Evolutionary conservation across 2,888 invertebrate species (phyloP).

Genomic region (Lathronympha strigana): DNA sequence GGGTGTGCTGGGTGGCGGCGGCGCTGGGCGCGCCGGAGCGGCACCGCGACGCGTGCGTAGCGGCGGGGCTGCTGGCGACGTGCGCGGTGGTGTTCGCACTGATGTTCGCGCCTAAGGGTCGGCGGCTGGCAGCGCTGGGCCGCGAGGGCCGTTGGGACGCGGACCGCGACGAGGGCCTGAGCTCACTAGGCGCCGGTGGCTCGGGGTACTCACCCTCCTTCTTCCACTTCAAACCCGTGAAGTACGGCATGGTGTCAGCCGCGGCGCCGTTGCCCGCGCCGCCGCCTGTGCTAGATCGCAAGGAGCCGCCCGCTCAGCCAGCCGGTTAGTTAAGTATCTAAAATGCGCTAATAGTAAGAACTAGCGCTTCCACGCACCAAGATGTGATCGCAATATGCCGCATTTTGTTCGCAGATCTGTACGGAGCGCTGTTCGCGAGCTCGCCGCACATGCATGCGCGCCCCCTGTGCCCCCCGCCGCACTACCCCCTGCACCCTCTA

Average conservation of each 20-base stretch:
- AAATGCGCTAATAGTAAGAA: slow-evolving; percentile 77
- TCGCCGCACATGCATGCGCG: slow-evolving; percentile 78
- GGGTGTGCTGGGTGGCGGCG: slow-evolving; percentile 93
- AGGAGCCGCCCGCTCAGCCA: slow-evolving; percentile 82
- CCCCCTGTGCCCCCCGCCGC: slow-evolving; percentile 77
- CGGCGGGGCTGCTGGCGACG: slow-evolving; percentile 94
- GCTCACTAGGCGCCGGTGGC: slow-evolving; percentile 89
- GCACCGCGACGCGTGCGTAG: slow-evolving; percentile 94
- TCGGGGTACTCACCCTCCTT: slow-evolving; percentile 96
- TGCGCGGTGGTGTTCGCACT: slow-evolving; percentile 94
- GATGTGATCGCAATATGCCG: slow-evolving; percentile 61
- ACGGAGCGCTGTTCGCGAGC: slow-evolving; percentile 75
- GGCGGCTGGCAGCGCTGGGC: slow-evolving; percentile 96
- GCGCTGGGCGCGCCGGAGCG: slow-evolving; percentile 91
- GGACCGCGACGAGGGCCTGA: slow-evolving; percentile 92
- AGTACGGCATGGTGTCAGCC: slow-evolving; percentile 88
- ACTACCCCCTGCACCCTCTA: slow-evolving; percentile 79
- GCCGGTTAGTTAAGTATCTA: slow-evolving; percentile 85
- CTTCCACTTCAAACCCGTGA: slow-evolving; percentile 96
- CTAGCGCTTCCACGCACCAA: slow-evolving; percentile 73
- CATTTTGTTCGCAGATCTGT: slow-evolving; percentile 79
- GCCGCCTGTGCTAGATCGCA: slow-evolving; percentile 79
- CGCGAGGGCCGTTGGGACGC: slow-evolving; percentile 93
- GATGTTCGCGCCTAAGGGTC: slow-evolving; percentile 97
- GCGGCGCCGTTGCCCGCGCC: slow-evolving; percentile 68